A percentile compares a stretch with the other conserved stretches of the same genome.
These are phyloP conservation scores for Macrotis lagotis DNA, from an alignment of 2,113 vertebrate genomes.

Conservation along the genomic window DNA sequence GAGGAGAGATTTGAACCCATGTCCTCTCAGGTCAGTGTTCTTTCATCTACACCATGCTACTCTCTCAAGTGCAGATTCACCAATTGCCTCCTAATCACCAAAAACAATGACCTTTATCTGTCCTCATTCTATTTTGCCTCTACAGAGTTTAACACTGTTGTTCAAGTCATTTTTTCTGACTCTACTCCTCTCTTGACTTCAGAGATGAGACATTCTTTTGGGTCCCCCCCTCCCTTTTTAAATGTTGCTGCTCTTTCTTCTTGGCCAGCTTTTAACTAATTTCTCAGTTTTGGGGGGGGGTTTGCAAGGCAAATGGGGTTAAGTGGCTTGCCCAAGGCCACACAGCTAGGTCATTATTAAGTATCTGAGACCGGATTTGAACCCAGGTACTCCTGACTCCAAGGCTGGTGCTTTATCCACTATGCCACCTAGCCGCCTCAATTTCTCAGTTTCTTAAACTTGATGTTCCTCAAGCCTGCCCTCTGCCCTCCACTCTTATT, in stretches of 20 bases:
- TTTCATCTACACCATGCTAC: background rate
- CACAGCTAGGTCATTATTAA: no score
- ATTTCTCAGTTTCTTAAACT: no score
- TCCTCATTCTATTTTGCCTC: background rate
- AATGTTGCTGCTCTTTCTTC: background rate
- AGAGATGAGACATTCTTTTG: background rate
- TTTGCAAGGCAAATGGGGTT: no score
- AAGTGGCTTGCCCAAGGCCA: no score
- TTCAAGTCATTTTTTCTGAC: background rate
- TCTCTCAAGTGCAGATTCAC: background rate
- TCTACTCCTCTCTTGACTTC: background rate
- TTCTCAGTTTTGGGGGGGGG: background rate
- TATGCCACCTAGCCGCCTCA: no score
- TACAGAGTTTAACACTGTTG: background rate
- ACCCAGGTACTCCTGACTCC: no score
- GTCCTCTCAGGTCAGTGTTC: background rate
- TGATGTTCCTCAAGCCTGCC: no score
- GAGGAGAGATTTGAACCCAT: background rate
- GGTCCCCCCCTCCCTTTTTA: background rate
- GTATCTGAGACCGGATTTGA: no score
- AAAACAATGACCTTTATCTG: background rate
- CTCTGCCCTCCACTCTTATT: no score
- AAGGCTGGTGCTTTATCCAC: no score
- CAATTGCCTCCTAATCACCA: background rate
- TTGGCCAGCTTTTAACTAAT: background rate